Base-by-base conservation (phyloP, 2,113 vertebrate genomes). In the Sinocyclocheilus anophthalmus region DNA sequence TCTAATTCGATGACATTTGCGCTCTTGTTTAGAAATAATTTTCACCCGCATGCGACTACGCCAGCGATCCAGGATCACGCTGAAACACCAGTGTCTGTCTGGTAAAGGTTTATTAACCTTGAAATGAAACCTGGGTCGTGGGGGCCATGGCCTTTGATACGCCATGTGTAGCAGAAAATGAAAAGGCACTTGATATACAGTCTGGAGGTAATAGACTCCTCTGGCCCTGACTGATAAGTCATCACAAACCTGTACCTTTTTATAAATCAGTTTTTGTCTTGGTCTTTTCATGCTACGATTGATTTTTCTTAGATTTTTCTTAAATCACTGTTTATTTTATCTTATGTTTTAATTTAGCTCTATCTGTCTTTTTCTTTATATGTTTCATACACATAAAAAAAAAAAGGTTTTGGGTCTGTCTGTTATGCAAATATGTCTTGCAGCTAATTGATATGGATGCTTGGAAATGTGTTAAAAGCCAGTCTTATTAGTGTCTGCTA, bases 51-150 rank as follows among this genome's bases (percentile, higher is more conserved):
- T 81, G 75, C 78, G 88, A 65, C 85, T 90, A 82, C 61, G 72
- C 84, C 72, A 2, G 78, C 55, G 90, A 22, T 1, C n/a, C 70
- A 75, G 77, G 18, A 81, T 90, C 65, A 76, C 75, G 39, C 26
- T 85, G 88, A 78, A 84, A 83, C 88, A 76, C 81, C 88, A 87
- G 77, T 85, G 88, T 85, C 88, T 92, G 86, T 88, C 85, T 80
- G 86, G 57, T 76, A 84, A 92, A 90, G 85, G 90, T 93, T 91
- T 93, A 93, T 94, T 92, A 92, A 93, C 88, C 88, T 81, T 87
- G 84, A 85, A 91, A 83, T 93, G 89, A 92, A 90, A 92, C 92
- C 18, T 89, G 89, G 84, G 72, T 79, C 88, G 53, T 18, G 4
- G 50, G 76, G 8, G 1, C 83, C 72, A 30, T 65, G 77, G 70